Evolutionary conservation across 2,888 invertebrate genomes (phyloP).

Genomic region (Thalpophila matura): DNA sequence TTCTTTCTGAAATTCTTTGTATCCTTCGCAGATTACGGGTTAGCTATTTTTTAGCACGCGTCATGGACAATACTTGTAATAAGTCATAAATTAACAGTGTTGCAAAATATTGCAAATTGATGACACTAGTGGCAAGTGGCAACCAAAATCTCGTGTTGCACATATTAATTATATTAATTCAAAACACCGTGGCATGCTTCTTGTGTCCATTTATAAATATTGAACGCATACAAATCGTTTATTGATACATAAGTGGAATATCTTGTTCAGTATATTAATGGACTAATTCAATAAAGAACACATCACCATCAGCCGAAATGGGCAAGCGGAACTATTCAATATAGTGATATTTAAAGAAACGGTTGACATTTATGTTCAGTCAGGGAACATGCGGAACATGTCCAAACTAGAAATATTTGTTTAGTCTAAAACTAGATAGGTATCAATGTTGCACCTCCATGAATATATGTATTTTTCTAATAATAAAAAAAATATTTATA

Average conservation of each 20-base stretch:
- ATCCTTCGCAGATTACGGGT: not conserved
- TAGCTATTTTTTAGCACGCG: not conserved
- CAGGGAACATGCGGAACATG: not conserved
- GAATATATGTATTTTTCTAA: too few relatives aligned
- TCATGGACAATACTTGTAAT: not conserved
- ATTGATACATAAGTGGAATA: not conserved
- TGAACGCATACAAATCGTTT: slow-evolving; percentile 9
- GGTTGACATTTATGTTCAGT: slow-evolving; percentile 9
- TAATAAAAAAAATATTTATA: too few relatives aligned
- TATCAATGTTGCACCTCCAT: too few relatives aligned
- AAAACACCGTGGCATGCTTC: slow-evolving; percentile 24
- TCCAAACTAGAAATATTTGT: slow-evolving; percentile 14
- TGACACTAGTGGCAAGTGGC: slow-evolving; percentile 9
- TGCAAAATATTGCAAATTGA: slow-evolving; percentile 36
- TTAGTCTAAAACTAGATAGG: too few relatives aligned
- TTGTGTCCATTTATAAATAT: slow-evolving; percentile 29
- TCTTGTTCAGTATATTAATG: slow-evolving; percentile 17
- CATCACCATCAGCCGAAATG: slow-evolving; percentile 16
- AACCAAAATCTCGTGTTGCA: slow-evolving; percentile 32
- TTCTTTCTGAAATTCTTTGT: too few relatives aligned
- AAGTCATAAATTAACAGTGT: not conserved
- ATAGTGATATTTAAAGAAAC: slow-evolving; percentile 8
- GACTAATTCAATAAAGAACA: slow-evolving; percentile 21
- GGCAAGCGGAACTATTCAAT: slow-evolving; percentile 21
- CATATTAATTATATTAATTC: slow-evolving; percentile 16